These are phyloP conservation scores for Dermatemys mawii DNA, from an alignment of 2,113 vertebrate genomes.

Conservation along the genomic window DNA sequence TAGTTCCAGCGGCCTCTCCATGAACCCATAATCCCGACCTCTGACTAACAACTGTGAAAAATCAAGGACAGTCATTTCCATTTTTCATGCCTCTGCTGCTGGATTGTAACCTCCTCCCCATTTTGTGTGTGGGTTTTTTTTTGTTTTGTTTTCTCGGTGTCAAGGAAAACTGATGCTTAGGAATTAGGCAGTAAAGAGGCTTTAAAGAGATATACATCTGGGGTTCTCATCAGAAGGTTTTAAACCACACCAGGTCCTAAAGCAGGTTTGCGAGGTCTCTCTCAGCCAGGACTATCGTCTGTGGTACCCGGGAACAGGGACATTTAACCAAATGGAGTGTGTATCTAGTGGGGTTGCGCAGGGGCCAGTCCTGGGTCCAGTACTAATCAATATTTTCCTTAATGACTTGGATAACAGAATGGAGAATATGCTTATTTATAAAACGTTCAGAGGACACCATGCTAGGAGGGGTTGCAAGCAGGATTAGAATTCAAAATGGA, in stretches of 20 bases:
- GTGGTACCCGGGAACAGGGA: rapidly evolving
- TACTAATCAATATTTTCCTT: no score
- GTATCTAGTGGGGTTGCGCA: not conserved
- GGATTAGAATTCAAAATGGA: no score
- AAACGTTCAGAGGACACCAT: no score
- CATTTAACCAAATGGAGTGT: not conserved
- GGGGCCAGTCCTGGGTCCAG: no score
- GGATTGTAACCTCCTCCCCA: not conserved
- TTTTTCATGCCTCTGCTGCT: slow-evolving; percentile 7
- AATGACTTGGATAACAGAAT: no score
- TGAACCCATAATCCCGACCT: slow-evolving; percentile 65
- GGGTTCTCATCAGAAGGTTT: not conserved
- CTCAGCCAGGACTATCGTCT: not conserved
- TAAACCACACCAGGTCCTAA: rapidly evolving
- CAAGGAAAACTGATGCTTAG: rapidly evolving
- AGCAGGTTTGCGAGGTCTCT: not conserved
- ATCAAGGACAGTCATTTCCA: slow-evolving; percentile 27
- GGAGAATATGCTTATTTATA: no score
- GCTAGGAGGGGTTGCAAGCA: no score
- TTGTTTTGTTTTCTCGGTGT: not conserved
- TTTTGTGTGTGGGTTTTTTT: not conserved
- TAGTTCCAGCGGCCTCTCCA: slow-evolving; percentile 47
- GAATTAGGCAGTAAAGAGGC: not conserved
- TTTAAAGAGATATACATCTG: not conserved
- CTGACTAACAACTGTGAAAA: slow-evolving; percentile 54